phyloP scores from a whole-genome alignment of 1,140 invertebrate species.

The Chymomyza costata region DNA sequence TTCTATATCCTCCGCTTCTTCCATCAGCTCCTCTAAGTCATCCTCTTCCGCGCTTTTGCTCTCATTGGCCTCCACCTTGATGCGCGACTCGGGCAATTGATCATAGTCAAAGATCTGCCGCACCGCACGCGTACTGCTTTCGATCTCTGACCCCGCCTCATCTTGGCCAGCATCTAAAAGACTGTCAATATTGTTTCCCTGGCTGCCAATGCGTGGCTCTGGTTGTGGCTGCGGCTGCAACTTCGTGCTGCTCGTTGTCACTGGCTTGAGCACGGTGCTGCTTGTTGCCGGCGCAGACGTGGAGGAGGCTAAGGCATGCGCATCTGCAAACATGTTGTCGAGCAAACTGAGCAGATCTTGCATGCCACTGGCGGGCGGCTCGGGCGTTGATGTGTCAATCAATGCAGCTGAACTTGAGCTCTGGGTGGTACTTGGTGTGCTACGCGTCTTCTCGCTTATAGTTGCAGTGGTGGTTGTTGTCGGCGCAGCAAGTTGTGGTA shows the following conservation, averaged over 20 bases:
- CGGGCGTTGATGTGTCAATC: background rate
- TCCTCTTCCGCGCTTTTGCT: slow-evolving; percentile 26
- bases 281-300: slow-evolving; percentile 8
- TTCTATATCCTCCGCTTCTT: slow-evolving; percentile 18
- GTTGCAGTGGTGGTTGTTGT: slow-evolving; percentile 6
- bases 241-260: slow-evolving; percentile 36
- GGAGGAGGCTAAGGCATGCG: slow-evolving; percentile 41
- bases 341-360: slow-evolving; percentile 61
- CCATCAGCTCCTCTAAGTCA: slow-evolving; percentile 26
- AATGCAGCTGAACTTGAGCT: slow-evolving; percentile 1
- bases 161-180: slow-evolving; percentile 12
- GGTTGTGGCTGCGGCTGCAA: slow-evolving; percentile 43
- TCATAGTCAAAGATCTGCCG: slow-evolving; percentile 73
- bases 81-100: slow-evolving; percentile 67
- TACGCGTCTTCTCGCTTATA: background rate
- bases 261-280: slow-evolving; percentile 39
- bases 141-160: slow-evolving; percentile 33
- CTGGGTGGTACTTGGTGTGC: slow-evolving; percentile 10
- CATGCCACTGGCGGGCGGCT: slow-evolving; percentile 37
- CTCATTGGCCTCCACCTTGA: slow-evolving; percentile 38
- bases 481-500: slow-evolving; percentile 2
- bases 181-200: slow-evolving; percentile 43
- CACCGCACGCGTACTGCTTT: slow-evolving; percentile 51
- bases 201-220: slow-evolving; percentile 56
- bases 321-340: slow-evolving; percentile 67